A percentile compares a stretch with the other conserved stretches of the same genome.
Conservation (phyloP, 2,797 vertebrate genomes). For the Natrix natrix region DNA sequence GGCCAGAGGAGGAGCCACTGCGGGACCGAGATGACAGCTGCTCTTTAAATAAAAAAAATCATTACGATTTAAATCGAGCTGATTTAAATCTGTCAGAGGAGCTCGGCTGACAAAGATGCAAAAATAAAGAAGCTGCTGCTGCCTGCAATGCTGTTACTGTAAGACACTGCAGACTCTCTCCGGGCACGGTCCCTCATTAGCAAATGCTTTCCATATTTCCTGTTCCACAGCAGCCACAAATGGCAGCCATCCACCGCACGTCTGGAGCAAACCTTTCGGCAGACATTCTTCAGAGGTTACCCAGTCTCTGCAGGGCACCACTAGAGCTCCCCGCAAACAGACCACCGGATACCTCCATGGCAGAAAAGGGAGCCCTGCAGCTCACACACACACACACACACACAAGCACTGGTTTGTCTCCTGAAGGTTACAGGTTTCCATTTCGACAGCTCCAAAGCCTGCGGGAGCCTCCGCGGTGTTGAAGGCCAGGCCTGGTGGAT, state of each 20-base stretch:
- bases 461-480: neutral
- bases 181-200: neutral
- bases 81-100: too few species aligned
- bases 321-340: neutral
- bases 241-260: neutral
- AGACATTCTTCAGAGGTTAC: slow-evolving; percentile 1
- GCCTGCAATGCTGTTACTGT: neutral
- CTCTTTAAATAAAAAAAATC: too few species aligned
- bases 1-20: too few species aligned
- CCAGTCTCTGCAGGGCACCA: neutral
- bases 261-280: neutral
- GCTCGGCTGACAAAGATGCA: neutral
- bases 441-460: neutral
- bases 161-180: neutral
- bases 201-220: slow-evolving; percentile 34
- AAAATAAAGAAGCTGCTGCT: neutral
- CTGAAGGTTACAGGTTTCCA: neutral
- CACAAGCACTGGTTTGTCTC: too few species aligned
- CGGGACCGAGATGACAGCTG: too few species aligned
- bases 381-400: too few species aligned
- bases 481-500: neutral
- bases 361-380: neutral
- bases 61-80: too few species aligned
- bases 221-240: slow-evolving; percentile 13
- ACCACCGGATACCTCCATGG: neutral